Base-by-base conservation (phyloP, 1,140 invertebrate genomes). In the Cydia strobilella region DNA sequence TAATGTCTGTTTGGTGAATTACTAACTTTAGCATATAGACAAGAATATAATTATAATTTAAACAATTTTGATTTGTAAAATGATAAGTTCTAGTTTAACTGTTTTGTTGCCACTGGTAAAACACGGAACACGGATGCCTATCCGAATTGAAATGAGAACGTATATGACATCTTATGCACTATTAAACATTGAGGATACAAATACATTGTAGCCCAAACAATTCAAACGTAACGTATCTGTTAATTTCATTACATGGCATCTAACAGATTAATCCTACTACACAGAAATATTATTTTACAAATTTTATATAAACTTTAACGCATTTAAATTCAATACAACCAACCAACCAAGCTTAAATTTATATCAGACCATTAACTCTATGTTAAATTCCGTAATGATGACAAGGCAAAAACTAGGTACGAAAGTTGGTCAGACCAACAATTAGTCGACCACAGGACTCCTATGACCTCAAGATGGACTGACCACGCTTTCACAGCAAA, bases 401-500 rank as follows among this genome's bases (percentile, higher is more conserved):
- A 69, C 35, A 10, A 18, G 20, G 65, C 31, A 69, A 69, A 69
- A 69, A 39, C 9, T 69, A 35, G n/a, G 5, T 12, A 18, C 0
- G 65, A 69, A 69, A 69, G 65, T 69, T 39, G 65, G 12, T n/a
- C 5, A 69, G 31, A 69, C 13, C 65, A n/a, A 35, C 65, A 5
- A n/a, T 20, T 6, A 66, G 63, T 35, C 25, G 15, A 39, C 31
- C 31, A 42, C 27, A 69, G 65, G 65, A 20, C 63, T 69, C 15
- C 31, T n/a, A 69, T 39, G 35, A 69, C 63, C 23, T 39, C 27
- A 35, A n/a, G 65, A 69, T 35, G 65, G 15, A 39, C 65, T 35
- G 25, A 69, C 65, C 65, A 18, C 65, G 18, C 65, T 69, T 69
- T 69, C 65, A 69, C 65, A 4, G 65, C 31, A 6, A 31, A 66